phyloP scores from a whole-genome alignment of 1,140 invertebrate genomes.

The Pseudomyrmex pallidus region DNA sequence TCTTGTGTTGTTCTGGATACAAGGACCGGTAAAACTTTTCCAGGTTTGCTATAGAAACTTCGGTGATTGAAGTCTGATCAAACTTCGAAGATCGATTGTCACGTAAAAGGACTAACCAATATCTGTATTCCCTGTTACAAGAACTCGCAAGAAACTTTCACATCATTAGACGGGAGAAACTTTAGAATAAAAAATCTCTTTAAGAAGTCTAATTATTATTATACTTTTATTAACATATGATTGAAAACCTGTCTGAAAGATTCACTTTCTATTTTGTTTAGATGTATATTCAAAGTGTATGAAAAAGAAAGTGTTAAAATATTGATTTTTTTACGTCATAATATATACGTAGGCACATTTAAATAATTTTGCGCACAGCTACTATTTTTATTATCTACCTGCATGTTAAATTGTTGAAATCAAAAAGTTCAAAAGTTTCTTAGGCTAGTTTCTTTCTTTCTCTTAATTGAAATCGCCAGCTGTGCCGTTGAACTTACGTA shows the following conservation, averaged over 20 bases:
- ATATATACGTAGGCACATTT: no score
- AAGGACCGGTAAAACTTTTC: not conserved
- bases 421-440: conserved; percentile 6
- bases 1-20: not conserved
- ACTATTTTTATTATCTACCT: not conserved
- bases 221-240: not conserved
- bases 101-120: conserved; percentile 36
- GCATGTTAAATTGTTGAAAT: no score
- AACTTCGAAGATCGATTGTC: conserved; percentile 16
- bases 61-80: conserved; percentile 17
- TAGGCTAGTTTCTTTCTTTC: not conserved
- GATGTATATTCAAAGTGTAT: no score
- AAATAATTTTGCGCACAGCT: no score
- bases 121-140: conserved; percentile 9
- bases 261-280: no score
- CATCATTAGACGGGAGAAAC: not conserved
- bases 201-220: not conserved
- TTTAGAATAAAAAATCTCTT: not conserved
- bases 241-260: not conserved
- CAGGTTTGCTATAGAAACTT: conserved; percentile 5
- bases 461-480: not conserved
- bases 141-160: conserved; percentile 4
- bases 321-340: no score
- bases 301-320: no score
- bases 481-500: conserved; percentile 9